Evolutionary conservation across 2,797 vertebrate species (phyloP), one percentile per base, ranked within the genome.

Genomic region (Meriones psammophilus): DNA sequence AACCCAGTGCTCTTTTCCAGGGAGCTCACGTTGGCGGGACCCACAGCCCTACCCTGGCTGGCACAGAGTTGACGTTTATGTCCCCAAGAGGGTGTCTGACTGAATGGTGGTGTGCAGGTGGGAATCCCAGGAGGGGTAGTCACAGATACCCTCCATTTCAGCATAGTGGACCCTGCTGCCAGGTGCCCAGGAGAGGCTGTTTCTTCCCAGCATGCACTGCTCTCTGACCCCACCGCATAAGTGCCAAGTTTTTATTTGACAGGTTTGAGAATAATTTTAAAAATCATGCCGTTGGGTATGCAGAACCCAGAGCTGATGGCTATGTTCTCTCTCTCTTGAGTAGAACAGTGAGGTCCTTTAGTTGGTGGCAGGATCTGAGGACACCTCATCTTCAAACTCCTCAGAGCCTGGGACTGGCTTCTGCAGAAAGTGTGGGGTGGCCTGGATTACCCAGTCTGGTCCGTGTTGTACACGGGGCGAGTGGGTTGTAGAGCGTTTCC

Each of bases 381-480:
- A 18, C 33, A 91, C 84, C 36, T 84, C 80, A 2, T 91, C 95
- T 36, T 89, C 89, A 1, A 79, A 93, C 0, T 91, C 97, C 87
- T 97, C 96, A 62, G 97, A 94, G 83, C 90, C 92, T 2, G 99
- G 99, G 92, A 99, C 96, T 0, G 99, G 98, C 97, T 99, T 98
- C 97, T 97, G 98, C 97, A 98, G 98, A 95, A 99, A 99, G 96
- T 99, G 96, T 96, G 99, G 98, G 94, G 99, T 97, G 0, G 99
- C 99, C 69, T 98, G 98, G 89, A 98, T 98, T 95, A 99, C 99
- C 97, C 99, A 99, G 94, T 99, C 99, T 0, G 99, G 50, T 50
- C 50, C 50, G 99, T 99, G 98, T 99, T 99, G 99, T 99, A 99
- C 80, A 99, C 99, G 0, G 99, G 99, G 97, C 99, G 99, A 2